Evolutionary conservation across 1,140 invertebrate species (phyloP), one percentile per base, ranked within the genome.

Genomic region (Zaprionus ornatus): DNA sequence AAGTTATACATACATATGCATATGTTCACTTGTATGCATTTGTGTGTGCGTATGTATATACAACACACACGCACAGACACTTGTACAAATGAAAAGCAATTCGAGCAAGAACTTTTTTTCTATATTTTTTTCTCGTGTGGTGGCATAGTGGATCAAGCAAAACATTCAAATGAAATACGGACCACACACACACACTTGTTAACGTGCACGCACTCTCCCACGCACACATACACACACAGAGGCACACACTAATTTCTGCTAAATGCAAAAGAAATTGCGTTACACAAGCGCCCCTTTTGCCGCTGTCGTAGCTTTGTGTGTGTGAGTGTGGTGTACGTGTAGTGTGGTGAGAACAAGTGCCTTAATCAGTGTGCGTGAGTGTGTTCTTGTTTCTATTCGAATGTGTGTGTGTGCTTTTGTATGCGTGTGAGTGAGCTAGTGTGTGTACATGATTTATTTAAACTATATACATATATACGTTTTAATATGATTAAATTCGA

Each of bases 231-330:
- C 19, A 54, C 32, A 29, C 42, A 59, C 13, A 40, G 7, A 35
- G 19, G 15, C 13, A 25, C 55, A 67, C 10, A 69, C 48, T 62
- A 42, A 48, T 55, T 48, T 25, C 29, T 74, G 21, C 55, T 66
- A 71, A 71, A 75, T 79, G 77, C 68, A 79, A 77, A 80, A 71
- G 78, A 88, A 88, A 88, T 88, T 84, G 84, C 84, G 84, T 88
- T 88, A 90, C 84, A 88, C 84, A 88, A 88, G 84, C 84, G 73
- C 80, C 73, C 74, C 74, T 63, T 69, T 63, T 55, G 65, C 78
- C 69, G 65, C 68, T 69, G 63, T 59, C 71, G 56, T 17, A 9
- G 27, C 62, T 29, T 37, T 40, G 55, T 37, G 27, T 57, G 52
- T 79, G 59, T 59, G 32, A 62, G 40, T 62, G 62, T 73, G 56